These are phyloP conservation scores for Polylopha cassiicola DNA, from an alignment of 2,888 invertebrate species.

Conservation along the genomic window DNA sequence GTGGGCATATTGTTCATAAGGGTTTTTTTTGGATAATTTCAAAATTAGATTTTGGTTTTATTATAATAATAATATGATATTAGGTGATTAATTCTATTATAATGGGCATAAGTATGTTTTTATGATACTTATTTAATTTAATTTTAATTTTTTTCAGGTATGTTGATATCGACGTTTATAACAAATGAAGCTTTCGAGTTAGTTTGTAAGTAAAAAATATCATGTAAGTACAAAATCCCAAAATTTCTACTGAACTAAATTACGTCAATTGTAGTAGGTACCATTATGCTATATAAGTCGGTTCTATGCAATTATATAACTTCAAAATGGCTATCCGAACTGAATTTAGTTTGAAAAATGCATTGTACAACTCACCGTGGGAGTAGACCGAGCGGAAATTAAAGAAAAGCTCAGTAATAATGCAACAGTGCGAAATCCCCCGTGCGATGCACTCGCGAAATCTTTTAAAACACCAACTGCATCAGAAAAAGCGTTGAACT, in stretches of 20 bases:
- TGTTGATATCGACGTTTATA: constrained; percentile 17
- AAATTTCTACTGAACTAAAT: too few species aligned
- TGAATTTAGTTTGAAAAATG: too few species aligned
- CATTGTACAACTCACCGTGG: constrained; percentile 32
- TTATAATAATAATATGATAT: background rate
- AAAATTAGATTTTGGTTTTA: background rate
- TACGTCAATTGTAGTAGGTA: background rate
- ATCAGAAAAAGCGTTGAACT: constrained; percentile 71
- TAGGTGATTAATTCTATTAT: too few species aligned
- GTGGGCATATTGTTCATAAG: background rate
- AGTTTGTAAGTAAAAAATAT: too few species aligned
- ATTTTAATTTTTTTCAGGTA: constrained; percentile 33
- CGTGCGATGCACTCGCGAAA: constrained; percentile 53
- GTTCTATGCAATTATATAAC: too few species aligned
- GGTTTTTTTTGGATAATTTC: background rate
- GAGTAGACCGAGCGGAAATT: constrained; percentile 29
- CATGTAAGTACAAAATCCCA: too few species aligned
- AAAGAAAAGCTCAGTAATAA: constrained; percentile 35
- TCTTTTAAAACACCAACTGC: constrained; percentile 63
- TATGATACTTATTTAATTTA: constrained; percentile 11
- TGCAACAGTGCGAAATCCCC: constrained; percentile 40
- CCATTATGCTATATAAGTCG: constrained; percentile 4
- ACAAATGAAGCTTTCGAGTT: too few species aligned
- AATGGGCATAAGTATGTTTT: too few species aligned
- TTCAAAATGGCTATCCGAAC: too few species aligned